Evolutionary conservation across 2,888 invertebrate species (phyloP).

Genomic region (Sympetrum striolatum): DNA sequence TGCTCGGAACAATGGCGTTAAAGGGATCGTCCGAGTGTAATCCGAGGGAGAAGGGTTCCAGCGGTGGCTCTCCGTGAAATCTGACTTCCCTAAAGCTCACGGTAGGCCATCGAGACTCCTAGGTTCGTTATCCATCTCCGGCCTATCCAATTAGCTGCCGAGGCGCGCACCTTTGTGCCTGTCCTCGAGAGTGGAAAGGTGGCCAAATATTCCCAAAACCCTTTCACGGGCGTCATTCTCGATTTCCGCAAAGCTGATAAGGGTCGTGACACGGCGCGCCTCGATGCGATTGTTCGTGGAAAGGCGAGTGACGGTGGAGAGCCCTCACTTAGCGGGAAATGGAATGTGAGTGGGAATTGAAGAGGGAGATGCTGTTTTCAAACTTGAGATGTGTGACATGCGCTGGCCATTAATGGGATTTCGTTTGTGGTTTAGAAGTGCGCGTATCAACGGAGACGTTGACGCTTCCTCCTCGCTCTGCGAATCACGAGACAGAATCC

Average conservation of each 20-base stretch:
- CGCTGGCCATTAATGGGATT: too few species aligned
- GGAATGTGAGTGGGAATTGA: too few species aligned
- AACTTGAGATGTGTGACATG: too few species aligned
- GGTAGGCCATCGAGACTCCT: background rate
- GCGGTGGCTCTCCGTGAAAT: background rate
- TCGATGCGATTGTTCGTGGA: background rate
- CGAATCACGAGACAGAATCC: too few species aligned
- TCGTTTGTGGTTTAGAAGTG: too few species aligned
- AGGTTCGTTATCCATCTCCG: background rate
- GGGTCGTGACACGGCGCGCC: background rate
- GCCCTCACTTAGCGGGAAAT: too few species aligned
- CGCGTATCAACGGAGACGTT: too few species aligned
- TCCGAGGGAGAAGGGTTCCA: background rate
- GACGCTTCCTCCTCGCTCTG: too few species aligned
- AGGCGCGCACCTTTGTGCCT: background rate
- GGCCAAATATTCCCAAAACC: background rate
- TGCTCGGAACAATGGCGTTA: background rate
- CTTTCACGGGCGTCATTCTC: constrained; percentile 18
- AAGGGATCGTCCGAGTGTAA: background rate
- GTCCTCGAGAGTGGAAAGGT: background rate
- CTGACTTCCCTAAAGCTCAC: background rate
- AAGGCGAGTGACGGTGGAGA: background rate
- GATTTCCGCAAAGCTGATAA: constrained; percentile 33
- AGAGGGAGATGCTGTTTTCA: too few species aligned
- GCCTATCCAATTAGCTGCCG: constrained; percentile 8